These are phyloP conservation scores for Anableps anableps DNA, from an alignment of 2,797 vertebrate genomes.

Conservation along the genomic window DNA sequence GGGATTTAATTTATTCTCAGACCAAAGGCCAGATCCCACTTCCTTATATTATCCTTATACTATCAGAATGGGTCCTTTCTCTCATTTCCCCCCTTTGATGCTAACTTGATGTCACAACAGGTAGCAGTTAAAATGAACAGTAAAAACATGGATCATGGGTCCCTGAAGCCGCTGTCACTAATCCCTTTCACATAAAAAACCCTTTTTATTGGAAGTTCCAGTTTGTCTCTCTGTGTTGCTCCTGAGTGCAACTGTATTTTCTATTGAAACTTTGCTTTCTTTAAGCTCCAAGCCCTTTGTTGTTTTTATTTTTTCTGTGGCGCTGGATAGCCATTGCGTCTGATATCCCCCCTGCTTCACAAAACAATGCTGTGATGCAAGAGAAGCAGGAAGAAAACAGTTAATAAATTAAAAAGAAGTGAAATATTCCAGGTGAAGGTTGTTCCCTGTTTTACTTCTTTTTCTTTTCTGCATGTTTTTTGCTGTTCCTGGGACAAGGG, in stretches of 20 bases:
- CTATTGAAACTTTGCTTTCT: too few species aligned
- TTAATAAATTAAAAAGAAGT: neutral
- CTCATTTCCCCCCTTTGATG: neutral
- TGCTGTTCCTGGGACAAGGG: too few species aligned
- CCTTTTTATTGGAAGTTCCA: too few species aligned
- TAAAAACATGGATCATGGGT: neutral
- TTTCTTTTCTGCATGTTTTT: neutral
- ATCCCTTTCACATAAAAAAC: too few species aligned
- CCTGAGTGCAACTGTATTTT: too few species aligned
- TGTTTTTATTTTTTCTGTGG: too few species aligned
- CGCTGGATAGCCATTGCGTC: neutral
- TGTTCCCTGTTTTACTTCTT: rapidly evolving
- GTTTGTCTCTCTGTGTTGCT: too few species aligned
- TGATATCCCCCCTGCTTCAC: neutral
- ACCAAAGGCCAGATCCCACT: neutral
- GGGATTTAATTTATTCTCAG: neutral
- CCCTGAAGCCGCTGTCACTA: neutral
- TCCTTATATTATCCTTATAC: neutral
- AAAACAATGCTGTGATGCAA: neutral
- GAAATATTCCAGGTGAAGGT: neutral
- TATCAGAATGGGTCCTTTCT: neutral
- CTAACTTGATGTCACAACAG: neutral
- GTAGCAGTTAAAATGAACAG: neutral
- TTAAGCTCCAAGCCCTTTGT: too few species aligned
- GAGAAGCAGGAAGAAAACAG: neutral